Evolutionary conservation across 2,888 invertebrate species (phyloP), one percentile per base, ranked within the genome.

Genomic region (Alviniconcha strummeri): DNA sequence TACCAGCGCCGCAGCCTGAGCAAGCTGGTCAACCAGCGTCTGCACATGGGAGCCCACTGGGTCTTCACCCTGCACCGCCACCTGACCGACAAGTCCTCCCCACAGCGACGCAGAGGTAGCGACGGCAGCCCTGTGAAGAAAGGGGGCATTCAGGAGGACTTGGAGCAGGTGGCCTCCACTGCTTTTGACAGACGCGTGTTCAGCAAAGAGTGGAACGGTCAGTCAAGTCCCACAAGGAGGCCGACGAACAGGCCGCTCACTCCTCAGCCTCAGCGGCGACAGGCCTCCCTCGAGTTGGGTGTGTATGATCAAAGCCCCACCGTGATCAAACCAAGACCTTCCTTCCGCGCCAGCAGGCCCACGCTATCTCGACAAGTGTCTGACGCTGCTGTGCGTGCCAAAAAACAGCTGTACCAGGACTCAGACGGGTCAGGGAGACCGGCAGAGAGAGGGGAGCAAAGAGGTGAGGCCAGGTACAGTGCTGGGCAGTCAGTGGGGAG

Each of bases 1-100:
- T 99, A 99, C 94, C 97, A 97, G 93, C 89, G 92, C 55, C 88
- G 91, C 72, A 87, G 89, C 74, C 85, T 89, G n/a, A 88, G 86
- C 52, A 87, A 89, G 72, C 78, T 83, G 75, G 86, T 89, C 55
- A 82, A 87, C 15, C 88, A 90, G 71, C 86, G 82, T 71, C 83
- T 91, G 11, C 87, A 88, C 64, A 86, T 85, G 13, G 88, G 88
- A 9, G 84, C 84, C 52, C 91, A 91, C 84, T 91, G 91, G 91
- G 87, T 90, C 72, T 91, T 86, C 75, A 84, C 85, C 8, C 77
- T 86, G 55, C 54, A 67, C 17, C 54, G 76, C 9, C 75, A 74
- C 19, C 7, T 81, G 72, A 13, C 67, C 0, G 75, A 64, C 52
- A 72, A 72, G 54, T 60, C 75, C n/a, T 81, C 81, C 54, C 82